Evolutionary conservation across 2,797 vertebrate species (phyloP).

Genomic region (Neosilurus hyrtlii): DNA sequence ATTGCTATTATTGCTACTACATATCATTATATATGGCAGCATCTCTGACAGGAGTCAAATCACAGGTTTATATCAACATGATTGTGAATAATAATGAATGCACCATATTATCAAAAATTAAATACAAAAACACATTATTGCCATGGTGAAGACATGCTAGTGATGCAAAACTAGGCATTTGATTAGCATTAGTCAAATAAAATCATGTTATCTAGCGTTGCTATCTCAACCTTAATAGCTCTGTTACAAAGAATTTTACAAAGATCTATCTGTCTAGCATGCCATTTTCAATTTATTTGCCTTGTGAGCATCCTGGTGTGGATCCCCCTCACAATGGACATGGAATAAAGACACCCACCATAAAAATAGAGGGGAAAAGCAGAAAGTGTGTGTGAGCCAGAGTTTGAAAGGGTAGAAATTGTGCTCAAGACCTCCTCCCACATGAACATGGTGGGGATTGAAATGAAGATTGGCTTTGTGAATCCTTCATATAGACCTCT

Average conservation of each 20-base stretch:
- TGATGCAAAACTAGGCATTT: neutral
- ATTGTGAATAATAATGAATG: too few species aligned
- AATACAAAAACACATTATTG: neutral
- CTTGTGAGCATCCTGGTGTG: neutral
- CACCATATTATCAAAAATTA: neutral
- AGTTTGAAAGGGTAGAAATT: slow-evolving; percentile 56
- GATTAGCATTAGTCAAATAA: neutral
- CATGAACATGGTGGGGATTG: slow-evolving; percentile 60
- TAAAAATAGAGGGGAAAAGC: neutral
- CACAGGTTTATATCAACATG: neutral
- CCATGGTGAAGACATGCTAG: neutral
- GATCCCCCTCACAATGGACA: neutral
- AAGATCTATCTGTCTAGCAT: neutral
- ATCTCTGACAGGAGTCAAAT: neutral
- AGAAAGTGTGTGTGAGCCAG: slow-evolving; percentile 37
- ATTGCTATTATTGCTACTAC: neutral
- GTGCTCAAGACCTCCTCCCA: slow-evolving; percentile 58
- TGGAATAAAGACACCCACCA: slow-evolving; percentile 49
- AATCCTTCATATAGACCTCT: slow-evolving; percentile 69
- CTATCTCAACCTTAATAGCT: neutral
- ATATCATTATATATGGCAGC: neutral
- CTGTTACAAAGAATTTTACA: neutral
- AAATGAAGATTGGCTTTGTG: slow-evolving; percentile 60
- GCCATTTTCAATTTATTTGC: neutral
- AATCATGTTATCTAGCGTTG: neutral